Conservation (phyloP, 64 coral and sea anemone genomes). For the Stichodactyla helianthus region DNA sequence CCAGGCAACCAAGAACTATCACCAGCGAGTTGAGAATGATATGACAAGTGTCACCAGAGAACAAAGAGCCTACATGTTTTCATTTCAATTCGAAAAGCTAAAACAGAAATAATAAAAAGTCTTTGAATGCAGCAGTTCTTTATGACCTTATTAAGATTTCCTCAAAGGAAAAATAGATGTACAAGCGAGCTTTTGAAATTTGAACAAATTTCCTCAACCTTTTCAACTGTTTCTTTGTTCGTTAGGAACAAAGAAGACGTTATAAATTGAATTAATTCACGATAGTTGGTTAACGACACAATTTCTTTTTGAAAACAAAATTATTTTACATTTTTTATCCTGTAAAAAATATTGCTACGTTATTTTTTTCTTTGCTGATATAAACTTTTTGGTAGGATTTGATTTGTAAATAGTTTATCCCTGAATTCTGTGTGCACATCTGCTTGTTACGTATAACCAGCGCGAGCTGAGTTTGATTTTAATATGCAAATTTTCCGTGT, state of each 20-base stretch:
- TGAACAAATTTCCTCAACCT: not conserved
- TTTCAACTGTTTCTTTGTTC: not conserved
- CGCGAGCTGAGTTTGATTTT: conserved; percentile 27
- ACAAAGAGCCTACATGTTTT: not conserved
- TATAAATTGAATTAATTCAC: not conserved
- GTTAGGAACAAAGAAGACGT: not conserved
- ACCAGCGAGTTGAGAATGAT: not conserved
- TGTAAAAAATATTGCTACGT: not conserved
- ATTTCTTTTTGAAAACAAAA: not conserved
- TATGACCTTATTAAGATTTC: not conserved
- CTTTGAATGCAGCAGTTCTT: not conserved
- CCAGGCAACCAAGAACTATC: not conserved
- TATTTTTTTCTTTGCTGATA: not conserved
- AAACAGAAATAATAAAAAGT: not conserved
- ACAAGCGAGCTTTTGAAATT: not conserved
- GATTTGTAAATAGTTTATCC: not conserved
- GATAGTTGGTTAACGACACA: not conserved
- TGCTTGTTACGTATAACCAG: conserved; percentile 3
- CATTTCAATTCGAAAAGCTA: not conserved
- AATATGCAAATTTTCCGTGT: conserved; percentile 42
- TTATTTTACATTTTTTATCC: not conserved
- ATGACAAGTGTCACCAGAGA: not conserved
- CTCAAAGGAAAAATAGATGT: not conserved
- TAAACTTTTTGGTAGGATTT: not conserved
- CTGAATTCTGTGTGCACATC: not conserved